Percentiles rank a stretch among this genome's conserved stretches.
Conservation (phyloP, 2,113 vertebrate genomes). For the Prunella himalayana region DNA sequence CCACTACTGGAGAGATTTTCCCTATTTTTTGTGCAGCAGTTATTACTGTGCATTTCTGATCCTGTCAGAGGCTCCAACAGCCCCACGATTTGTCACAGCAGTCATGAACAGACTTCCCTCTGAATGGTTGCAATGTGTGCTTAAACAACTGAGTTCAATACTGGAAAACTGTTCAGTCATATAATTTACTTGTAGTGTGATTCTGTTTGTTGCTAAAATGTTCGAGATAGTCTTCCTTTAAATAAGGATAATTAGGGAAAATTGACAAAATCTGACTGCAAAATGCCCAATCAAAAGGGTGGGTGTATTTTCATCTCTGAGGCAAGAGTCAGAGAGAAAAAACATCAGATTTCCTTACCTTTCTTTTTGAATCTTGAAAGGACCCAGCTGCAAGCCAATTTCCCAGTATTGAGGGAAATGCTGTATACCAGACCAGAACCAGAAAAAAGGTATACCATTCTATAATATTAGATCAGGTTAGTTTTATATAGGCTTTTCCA, state of each 20-base stretch:
- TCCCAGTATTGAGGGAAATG: not conserved
- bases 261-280: not conserved
- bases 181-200: not conserved
- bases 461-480: not conserved
- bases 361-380: not conserved
- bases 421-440: not conserved
- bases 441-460: not conserved
- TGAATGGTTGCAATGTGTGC: not conserved
- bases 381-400: not conserved
- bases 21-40: not conserved
- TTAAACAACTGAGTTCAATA: not conserved
- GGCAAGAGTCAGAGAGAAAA: not conserved
- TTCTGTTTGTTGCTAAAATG: not conserved
- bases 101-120: not conserved
- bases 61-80: not conserved
- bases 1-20: not conserved
- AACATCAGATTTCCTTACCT: not conserved
- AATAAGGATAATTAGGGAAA: not conserved
- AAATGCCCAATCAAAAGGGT: not conserved
- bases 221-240: not conserved
- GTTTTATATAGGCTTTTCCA: not conserved
- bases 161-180: not conserved
- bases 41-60: constrained; percentile 6
- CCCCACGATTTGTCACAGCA: not conserved
- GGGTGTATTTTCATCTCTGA: not conserved